Conservation (phyloP, 2,113 vertebrate genomes). For the Proterorhinus semilunaris region DNA sequence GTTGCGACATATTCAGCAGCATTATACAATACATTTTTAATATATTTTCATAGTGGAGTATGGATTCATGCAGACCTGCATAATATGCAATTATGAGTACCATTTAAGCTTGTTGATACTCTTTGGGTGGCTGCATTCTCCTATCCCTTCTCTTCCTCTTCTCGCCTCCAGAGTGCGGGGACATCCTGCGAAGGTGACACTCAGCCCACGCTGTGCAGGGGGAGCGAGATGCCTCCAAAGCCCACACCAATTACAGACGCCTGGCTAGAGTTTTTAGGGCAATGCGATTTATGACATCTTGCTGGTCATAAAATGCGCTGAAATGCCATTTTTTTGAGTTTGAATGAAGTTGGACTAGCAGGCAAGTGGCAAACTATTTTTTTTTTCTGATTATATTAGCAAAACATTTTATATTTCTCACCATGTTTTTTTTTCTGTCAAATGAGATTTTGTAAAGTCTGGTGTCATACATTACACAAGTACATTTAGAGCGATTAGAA, state of each 20-base stretch:
- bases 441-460: no score
- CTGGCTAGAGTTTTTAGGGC: conserved; percentile 27
- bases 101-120: conserved; percentile 14
- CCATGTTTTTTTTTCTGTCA: no score
- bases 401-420: no score
- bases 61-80: background rate
- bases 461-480: no score
- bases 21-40: no score
- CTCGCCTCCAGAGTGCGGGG: conserved; percentile 15
- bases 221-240: conserved; percentile 56
- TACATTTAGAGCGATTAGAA: no score
- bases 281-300: conserved; percentile 7
- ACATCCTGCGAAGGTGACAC: conserved; percentile 48
- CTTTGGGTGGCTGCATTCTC: conserved; percentile 25
- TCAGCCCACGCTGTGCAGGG: conserved; percentile 29
- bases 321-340: conserved; percentile 12
- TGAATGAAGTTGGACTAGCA: background rate
- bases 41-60: no score
- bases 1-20: no score
- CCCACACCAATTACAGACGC: conserved; percentile 35
- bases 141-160: background rate
- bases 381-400: no score
- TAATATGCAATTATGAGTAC: no score
- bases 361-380: background rate
- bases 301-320: conserved; percentile 20